Base-by-base conservation (phyloP, 2,113 vertebrate species). In the Psittacus erithacus region DNA sequence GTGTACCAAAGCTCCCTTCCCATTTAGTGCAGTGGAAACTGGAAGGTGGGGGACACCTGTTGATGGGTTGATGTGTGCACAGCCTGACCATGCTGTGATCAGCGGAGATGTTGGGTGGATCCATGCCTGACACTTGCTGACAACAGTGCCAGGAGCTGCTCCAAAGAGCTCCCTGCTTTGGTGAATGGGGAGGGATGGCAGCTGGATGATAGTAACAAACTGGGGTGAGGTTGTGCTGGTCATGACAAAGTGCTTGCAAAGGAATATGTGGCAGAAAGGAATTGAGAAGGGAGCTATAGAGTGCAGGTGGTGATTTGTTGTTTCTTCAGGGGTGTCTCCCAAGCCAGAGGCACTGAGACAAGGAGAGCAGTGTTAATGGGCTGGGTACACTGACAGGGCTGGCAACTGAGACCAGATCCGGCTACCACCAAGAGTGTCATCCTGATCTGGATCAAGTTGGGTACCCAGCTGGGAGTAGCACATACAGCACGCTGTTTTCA, bases 261-360 rank as follows among this genome's bases (percentile, higher is more conserved):
- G 15, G 12, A 73, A 8, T 11, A 1, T 2, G 15, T 65, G 47
- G 65, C 53, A 28, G 67, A 65, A 93, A 20, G 28, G n/a, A 69
- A 57, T 2, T 0, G 3, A 84, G 39, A 59, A 46, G 28, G 62
- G 46, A 91, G 22, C 47, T 59, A 28, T 0, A 0, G n/a, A 84
- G 43, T 74, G 24, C 24, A 49, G 47, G 16, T 38, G 46, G 44
- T 43, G 20, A 76, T 85, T 17, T 63, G 11, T 71, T 25, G 22
- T 87, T 96, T 85, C 79, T 70, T 39, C 41, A 20, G 29, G 55
- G 17, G 3, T 41, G 18, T 47, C 24, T 84, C 44, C 35, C 23
- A 53, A 46, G 39, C 9, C 2, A 4, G 39, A 73, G 79, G 67
- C 44, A 60, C 16, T 52, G 67, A 77, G 75, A 33, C 19, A 53